Conservation (phyloP, 1,140 invertebrate genomes). For the Drosophila orosa region DNA sequence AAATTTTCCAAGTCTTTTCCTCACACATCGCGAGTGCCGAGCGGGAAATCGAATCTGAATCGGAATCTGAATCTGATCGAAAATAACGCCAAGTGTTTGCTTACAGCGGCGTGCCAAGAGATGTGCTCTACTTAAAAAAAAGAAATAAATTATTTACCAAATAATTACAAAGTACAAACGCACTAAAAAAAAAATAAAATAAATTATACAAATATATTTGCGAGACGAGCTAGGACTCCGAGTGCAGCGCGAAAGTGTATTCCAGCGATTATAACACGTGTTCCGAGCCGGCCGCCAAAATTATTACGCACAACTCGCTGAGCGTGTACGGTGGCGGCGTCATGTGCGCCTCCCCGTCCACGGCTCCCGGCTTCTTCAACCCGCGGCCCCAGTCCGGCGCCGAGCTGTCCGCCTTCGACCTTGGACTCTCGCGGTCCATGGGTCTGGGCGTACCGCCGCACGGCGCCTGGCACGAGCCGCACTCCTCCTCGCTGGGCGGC, state of each 20-base stretch:
- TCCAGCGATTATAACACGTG: constrained; percentile 75
- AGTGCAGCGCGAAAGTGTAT: constrained; percentile 70
- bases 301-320: constrained; percentile 84
- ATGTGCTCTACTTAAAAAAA: constrained; percentile 21
- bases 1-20: constrained; percentile 56
- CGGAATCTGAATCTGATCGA: constrained; percentile 15
- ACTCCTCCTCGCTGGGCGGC: constrained; percentile 82
- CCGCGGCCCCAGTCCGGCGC: constrained; percentile 83
- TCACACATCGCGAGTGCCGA: constrained; percentile 43
- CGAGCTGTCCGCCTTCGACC: constrained; percentile 85
- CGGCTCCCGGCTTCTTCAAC: constrained; percentile 84
- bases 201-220: neutral
- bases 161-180: constrained; percentile 30
- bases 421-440: constrained; percentile 88
- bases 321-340: constrained; percentile 84
- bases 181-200: constrained; percentile 8
- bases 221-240: constrained; percentile 33
- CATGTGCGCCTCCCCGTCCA: constrained; percentile 84
- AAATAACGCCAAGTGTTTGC: constrained; percentile 37
- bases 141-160: constrained; percentile 23
- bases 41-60: constrained; percentile 38
- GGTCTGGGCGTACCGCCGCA: constrained; percentile 88
- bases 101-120: constrained; percentile 26
- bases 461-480: constrained; percentile 88
- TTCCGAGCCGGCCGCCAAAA: constrained; percentile 84